phyloP scores from a whole-genome alignment of 2,113 vertebrate species.

The Peromyscus polionotus region DNA sequence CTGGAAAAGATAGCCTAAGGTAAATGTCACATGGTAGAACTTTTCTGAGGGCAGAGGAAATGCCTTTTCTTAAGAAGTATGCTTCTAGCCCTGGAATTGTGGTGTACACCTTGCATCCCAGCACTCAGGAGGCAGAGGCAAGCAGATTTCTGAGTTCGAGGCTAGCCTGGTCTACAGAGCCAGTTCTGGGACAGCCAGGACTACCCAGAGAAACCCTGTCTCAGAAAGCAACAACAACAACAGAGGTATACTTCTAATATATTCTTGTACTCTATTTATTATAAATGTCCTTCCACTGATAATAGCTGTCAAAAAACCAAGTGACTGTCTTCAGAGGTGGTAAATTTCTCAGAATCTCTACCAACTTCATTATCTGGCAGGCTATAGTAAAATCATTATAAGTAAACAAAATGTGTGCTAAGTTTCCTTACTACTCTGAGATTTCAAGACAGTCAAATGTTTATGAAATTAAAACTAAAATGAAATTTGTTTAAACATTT shows the following conservation, averaged over 20 bases:
- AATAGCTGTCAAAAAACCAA: neutral
- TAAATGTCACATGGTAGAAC: neutral
- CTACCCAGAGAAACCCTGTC: neutral
- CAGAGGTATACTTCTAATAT: neutral
- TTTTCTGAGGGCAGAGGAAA: neutral
- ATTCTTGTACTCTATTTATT: neutral
- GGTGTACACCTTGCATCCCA: neutral
- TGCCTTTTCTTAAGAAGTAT: neutral
- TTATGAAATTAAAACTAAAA: constrained; percentile 58
- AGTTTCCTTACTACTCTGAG: constrained; percentile 11
- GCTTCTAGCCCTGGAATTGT: neutral
- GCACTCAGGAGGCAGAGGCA: neutral
- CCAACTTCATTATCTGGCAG: neutral
- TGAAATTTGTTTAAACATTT: constrained; percentile 22
- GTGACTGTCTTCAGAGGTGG: neutral
- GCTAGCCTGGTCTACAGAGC: neutral
- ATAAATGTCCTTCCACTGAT: neutral
- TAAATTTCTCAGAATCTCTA: constrained; percentile 50
- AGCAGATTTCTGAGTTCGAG: neutral
- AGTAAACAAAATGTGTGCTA: constrained; percentile 15
- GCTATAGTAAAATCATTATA: constrained; percentile 39
- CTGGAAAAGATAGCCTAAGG: neutral
- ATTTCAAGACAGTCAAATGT: constrained; percentile 52
- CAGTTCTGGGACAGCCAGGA: neutral
- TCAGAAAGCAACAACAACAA: neutral